Base-by-base conservation (phyloP, 2,888 invertebrate species). In the Formica aserva region DNA sequence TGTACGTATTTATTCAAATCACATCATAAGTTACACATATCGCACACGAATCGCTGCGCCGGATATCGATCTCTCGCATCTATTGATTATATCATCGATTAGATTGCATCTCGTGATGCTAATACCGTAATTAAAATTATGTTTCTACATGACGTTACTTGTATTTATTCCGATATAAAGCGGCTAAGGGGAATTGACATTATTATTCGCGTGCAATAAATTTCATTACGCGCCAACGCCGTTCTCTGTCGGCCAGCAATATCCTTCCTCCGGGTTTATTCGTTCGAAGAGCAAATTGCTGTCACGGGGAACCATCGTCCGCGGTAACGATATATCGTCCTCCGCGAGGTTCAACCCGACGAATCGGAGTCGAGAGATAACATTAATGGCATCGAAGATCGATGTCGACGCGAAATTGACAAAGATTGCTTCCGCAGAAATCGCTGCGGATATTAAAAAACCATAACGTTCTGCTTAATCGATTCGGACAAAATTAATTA, bases 151-250 rank as follows among this genome's bases (percentile, higher is more conserved):
- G 26, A 57, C 13, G 26, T 38, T 11, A 8, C 57, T n/a, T 15
- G 38, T 11, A 57, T 57, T 57, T 57, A 52, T 52, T 52, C 52
- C 52, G 48, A 8, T n/a, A 5, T 48, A 48, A 48, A n/a, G n/a
- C 9, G 55, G 26, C 15, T 32, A 4, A 35, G 55, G 5, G 55
- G 26, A 72, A 72, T 38, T 35, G 22, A 41, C 67, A 74, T 86
- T 80, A 82, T 82, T 77, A 78, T 72, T 74, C 71, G 78, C 66
- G 82, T 57, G 29, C 78, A 52, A 75, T 87, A 80, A 87, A 87
- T 80, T 78, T 52, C 22, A n/a, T 69, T 52, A 35, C 11, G 63
- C 32, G 57, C 4, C 38, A 52, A 67, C 74, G 69, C 45, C 45
- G 55, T 57, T 57, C 63, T 86, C 29, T 60, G 13, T 69, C 57